phyloP scores from a whole-genome alignment of 1,140 invertebrate species.

The Drosophila gunungcola region DNA sequence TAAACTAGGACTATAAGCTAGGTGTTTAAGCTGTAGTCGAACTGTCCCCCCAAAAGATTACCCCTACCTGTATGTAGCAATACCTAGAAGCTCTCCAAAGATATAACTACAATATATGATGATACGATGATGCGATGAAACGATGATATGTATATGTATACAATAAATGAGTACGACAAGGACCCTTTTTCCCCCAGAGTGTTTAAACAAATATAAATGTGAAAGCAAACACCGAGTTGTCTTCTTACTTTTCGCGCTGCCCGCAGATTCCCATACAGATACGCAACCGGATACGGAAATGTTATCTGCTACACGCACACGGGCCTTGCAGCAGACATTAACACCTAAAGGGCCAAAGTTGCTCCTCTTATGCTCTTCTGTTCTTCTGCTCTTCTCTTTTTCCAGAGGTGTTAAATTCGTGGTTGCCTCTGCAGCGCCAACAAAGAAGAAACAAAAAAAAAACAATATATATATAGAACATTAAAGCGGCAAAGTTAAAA shows the following conservation, averaged over 20 bases:
- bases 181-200: slow-evolving; percentile 57
- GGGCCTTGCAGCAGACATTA: slow-evolving; percentile 66
- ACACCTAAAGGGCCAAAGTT: slow-evolving; percentile 72
- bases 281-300: slow-evolving; percentile 41
- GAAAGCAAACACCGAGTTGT: slow-evolving; percentile 54
- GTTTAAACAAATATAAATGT: slow-evolving; percentile 79
- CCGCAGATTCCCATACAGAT: slow-evolving; percentile 10
- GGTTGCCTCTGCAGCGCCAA: slow-evolving; percentile 34
- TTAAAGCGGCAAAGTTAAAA: slow-evolving; percentile 66
- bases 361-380: not conserved
- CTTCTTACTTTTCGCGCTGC: slow-evolving; percentile 23
- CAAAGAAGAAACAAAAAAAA: slow-evolving; percentile 60
- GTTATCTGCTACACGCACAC: slow-evolving; percentile 70
- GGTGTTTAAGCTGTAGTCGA: slow-evolving; percentile 45
- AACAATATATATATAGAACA: slow-evolving; percentile 50
- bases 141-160: slow-evolving; percentile 42
- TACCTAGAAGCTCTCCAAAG: slow-evolving; percentile 14
- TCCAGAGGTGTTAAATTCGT: slow-evolving; percentile 59
- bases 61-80: slow-evolving; percentile 31
- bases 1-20: slow-evolving; percentile 44
- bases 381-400: not conserved
- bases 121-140: not conserved
- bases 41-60: slow-evolving; percentile 5
- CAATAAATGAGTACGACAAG: slow-evolving; percentile 42
- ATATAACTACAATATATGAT: slow-evolving; percentile 51